Evolutionary conservation across 53 echinoderm and acorn worm genomes (phyloP).

Genomic region (Patiria pectinifera): DNA sequence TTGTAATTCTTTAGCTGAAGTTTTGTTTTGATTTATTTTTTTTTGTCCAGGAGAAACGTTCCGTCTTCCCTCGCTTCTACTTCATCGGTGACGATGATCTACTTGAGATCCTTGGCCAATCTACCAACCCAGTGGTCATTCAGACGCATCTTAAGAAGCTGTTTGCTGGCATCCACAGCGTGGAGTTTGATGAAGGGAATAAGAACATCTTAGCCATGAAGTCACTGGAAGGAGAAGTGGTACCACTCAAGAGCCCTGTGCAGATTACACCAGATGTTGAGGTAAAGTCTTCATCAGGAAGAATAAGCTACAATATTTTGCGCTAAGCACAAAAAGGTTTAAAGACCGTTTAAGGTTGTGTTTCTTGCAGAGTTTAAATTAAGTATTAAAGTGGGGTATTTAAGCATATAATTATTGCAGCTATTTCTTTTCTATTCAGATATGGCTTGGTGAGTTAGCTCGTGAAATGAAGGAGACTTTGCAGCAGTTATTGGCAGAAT

Average conservation of each 20-base stretch:
- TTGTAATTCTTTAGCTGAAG: neutral
- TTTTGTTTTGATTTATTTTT: neutral
- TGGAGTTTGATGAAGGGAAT: constrained; percentile 92
- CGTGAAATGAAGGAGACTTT: constrained; percentile 94
- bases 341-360: too few relatives aligned
- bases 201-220: constrained; percentile 98
- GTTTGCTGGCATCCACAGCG: constrained; percentile 98
- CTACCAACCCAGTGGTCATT: constrained; percentile 94
- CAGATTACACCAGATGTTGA: constrained; percentile 95
- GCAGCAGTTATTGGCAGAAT: constrained; percentile 75
- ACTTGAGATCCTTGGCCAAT: constrained; percentile 97
- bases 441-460: constrained; percentile 92
- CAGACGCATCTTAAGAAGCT: constrained; percentile 99
- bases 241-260: constrained; percentile 84
- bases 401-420: too few relatives aligned
- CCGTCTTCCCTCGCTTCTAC: constrained; percentile 96
- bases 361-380: too few relatives aligned
- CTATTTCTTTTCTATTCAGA: constrained; percentile 47
- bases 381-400: too few relatives aligned
- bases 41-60: constrained; percentile 88
- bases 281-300: constrained; percentile 42
- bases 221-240: constrained; percentile 96
- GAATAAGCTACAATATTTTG: neutral
- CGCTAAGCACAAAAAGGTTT: neutral
- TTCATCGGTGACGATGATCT: constrained; percentile 99